Percentiles rank a stretch among this genome's conserved stretches.
Evolutionary conservation across 2,113 vertebrate species (phyloP).

Genomic region (Dolichallabes microphthalmus): DNA sequence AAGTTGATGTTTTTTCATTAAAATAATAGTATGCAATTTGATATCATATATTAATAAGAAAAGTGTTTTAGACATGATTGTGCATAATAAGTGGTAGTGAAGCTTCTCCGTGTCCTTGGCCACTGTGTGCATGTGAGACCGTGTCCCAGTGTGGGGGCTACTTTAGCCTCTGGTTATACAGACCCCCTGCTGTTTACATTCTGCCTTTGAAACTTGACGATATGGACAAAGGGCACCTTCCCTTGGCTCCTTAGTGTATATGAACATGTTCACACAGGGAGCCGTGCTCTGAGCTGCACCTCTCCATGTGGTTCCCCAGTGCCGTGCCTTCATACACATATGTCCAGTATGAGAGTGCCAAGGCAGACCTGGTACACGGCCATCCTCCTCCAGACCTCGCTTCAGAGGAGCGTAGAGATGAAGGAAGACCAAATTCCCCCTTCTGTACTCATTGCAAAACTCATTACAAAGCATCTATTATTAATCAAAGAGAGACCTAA

Average conservation of each 20-base stretch:
- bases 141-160: conserved; percentile 13
- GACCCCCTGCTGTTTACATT: conserved; percentile 11
- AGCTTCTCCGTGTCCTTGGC: not conserved
- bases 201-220: conserved; percentile 15
- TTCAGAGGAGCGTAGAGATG: not conserved
- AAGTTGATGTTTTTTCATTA: not conserved
- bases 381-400: not conserved
- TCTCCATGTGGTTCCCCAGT: conserved; percentile 32
- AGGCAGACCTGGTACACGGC: not conserved
- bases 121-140: not conserved
- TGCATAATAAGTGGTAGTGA: not conserved
- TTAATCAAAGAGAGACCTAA: conserved; percentile 46
- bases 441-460: conserved; percentile 22
- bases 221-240: conserved; percentile 28
- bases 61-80: conserved; percentile 4
- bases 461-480: conserved; percentile 47
- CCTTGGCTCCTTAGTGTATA: not conserved
- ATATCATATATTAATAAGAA: not conserved
- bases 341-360: conserved; percentile 32
- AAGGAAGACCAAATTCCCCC: not conserved
- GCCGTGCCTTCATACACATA: conserved; percentile 28
- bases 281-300: conserved; percentile 16
- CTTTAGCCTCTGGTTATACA: conserved; percentile 30
- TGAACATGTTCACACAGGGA: conserved; percentile 22
- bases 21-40: not conserved